phyloP scores from a whole-genome alignment of 2,888 invertebrate genomes.

The Drosophila austrosaltans region DNA sequence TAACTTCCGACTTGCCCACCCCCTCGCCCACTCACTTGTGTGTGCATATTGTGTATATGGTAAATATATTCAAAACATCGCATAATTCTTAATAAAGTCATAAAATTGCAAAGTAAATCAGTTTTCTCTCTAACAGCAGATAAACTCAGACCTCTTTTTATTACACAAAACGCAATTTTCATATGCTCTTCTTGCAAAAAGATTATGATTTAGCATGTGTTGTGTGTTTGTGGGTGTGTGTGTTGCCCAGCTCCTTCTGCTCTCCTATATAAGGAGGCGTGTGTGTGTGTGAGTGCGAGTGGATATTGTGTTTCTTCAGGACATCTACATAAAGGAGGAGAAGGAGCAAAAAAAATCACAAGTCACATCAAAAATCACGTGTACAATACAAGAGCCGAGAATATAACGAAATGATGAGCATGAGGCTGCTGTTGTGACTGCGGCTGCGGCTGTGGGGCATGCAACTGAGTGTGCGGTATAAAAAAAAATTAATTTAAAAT shows the following conservation, averaged over 20 bases:
- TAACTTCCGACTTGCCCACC: constrained; percentile 39
- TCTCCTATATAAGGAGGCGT: not conserved
- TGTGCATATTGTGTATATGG: constrained; percentile 48
- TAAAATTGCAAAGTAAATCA: constrained; percentile 72
- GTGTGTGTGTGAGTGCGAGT: not conserved
- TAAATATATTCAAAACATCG: constrained; percentile 69
- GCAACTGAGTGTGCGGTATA: constrained; percentile 17
- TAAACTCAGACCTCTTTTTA: constrained; percentile 63
- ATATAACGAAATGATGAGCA: constrained; percentile 1
- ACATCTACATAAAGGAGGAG: constrained; percentile 30
- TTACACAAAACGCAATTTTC: constrained; percentile 70
- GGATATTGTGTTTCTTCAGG: constrained; percentile 1
- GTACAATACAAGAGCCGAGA: constrained; percentile 23
- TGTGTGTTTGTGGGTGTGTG: constrained; percentile 8
- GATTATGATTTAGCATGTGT: constrained; percentile 63
- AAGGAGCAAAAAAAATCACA: constrained; percentile 48
- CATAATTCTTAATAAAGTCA: constrained; percentile 73
- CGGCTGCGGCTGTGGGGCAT: not conserved
- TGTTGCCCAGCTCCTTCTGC: constrained; percentile 6
- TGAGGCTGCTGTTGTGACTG: not conserved
- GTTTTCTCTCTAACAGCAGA: constrained; percentile 59
- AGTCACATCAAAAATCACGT: constrained; percentile 65
- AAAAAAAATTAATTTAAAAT: constrained; percentile 70
- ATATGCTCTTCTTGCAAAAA: constrained; percentile 55
- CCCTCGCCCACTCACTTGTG: constrained; percentile 16